Conservation (phyloP, 2,888 invertebrate genomes). For the Schizotus pectinicornis region DNA sequence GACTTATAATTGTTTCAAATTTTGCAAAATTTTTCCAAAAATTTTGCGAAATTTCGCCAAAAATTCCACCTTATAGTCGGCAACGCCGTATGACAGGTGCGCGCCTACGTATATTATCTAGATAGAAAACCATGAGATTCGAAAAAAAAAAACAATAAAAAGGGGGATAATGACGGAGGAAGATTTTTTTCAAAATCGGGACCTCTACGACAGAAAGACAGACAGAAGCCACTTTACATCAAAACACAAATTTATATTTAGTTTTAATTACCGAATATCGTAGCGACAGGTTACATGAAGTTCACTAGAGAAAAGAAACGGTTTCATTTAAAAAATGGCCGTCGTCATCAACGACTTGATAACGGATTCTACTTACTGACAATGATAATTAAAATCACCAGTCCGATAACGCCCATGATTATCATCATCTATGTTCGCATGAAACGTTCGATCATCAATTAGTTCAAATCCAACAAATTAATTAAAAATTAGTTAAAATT, state of each 20-base stretch:
- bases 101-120: constrained; percentile 1
- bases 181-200: constrained; percentile 7
- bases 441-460: too few species aligned
- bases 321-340: constrained; percentile 27
- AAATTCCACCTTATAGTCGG: neutral
- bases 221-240: constrained; percentile 54
- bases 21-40: too few species aligned
- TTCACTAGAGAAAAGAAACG: constrained; percentile 55
- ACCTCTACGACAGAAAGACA: constrained; percentile 54
- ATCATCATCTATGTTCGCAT: constrained; percentile 76
- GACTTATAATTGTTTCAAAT: too few species aligned
- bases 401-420: constrained; percentile 85
- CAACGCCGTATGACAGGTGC: too few species aligned
- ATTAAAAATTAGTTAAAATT: too few species aligned
- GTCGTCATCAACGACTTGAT: constrained; percentile 6
- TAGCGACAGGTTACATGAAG: constrained; percentile 57
- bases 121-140: constrained; percentile 16
- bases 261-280: constrained; percentile 54
- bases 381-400: constrained; percentile 80
- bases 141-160: constrained; percentile 1
- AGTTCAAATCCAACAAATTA: constrained; percentile 14
- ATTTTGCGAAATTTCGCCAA: too few species aligned
- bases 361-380: constrained; percentile 69
- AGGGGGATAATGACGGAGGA: constrained; percentile 9
- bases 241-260: constrained; percentile 44